These are phyloP conservation scores for Sesia bembeciformis DNA, from an alignment of 2,888 invertebrate genomes.

Conservation along the genomic window DNA sequence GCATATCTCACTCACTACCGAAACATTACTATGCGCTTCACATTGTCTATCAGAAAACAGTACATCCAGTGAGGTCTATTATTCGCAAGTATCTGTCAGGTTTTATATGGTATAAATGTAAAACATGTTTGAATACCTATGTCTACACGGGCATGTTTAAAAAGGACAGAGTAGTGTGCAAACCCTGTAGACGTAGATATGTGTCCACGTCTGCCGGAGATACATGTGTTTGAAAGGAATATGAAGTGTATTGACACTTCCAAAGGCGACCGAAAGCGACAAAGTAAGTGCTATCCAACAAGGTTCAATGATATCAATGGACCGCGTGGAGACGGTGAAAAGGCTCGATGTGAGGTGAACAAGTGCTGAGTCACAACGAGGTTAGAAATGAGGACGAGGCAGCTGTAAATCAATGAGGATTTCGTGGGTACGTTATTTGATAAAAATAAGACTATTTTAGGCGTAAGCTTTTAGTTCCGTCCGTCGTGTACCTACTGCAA, in stretches of 20 bases:
- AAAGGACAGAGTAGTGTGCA: not conserved
- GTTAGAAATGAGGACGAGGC: not conserved
- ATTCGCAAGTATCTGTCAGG: too few species aligned
- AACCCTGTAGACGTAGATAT: not conserved
- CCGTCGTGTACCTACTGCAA: too few species aligned
- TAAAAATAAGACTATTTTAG: too few species aligned
- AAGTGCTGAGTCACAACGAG: not conserved
- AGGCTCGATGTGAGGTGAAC: not conserved
- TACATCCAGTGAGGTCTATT: too few species aligned
- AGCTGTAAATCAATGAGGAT: not conserved
- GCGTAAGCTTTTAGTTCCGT: too few species aligned
- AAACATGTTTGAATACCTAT: too few species aligned
- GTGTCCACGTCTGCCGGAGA: not conserved
- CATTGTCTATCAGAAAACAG: too few species aligned
- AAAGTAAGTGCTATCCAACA: not conserved
- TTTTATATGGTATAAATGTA: too few species aligned
- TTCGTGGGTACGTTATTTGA: too few species aligned
- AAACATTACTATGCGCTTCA: too few species aligned
- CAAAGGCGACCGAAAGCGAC: not conserved
- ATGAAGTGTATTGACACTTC: not conserved
- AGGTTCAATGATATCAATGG: not conserved
- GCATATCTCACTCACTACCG: too few species aligned
- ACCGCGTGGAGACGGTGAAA: not conserved
- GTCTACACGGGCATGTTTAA: not conserved
- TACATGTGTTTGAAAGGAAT: not conserved